These are phyloP conservation scores for Heterotilapia buettikoferi DNA, from an alignment of 2,113 vertebrate genomes.

Conservation along the genomic window DNA sequence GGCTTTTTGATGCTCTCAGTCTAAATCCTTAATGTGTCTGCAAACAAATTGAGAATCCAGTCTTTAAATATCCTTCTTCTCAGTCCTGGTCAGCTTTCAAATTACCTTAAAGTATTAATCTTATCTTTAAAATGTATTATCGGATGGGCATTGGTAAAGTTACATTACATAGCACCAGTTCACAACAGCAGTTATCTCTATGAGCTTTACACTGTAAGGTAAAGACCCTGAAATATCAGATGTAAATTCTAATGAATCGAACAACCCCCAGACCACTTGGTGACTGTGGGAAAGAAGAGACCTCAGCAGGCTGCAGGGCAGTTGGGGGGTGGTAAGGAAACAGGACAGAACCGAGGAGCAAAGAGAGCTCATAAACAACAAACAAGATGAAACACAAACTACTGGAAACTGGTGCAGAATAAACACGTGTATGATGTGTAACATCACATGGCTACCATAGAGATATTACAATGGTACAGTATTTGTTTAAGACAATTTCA, in stretches of 20 bases:
- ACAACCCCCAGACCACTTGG: background rate
- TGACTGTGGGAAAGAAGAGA: background rate
- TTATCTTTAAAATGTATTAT: background rate
- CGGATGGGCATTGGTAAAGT: background rate
- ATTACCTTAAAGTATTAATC: background rate
- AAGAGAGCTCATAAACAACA: background rate
- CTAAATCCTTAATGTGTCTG: slow-evolving; percentile 38
- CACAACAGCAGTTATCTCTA: background rate
- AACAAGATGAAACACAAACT: background rate
- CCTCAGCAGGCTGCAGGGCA: background rate
- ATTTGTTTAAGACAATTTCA: background rate
- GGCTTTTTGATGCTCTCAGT: slow-evolving; percentile 18
- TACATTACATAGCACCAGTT: background rate
- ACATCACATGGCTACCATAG: background rate
- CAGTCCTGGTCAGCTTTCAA: background rate
- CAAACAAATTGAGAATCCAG: slow-evolving; percentile 3
- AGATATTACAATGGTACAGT: background rate
- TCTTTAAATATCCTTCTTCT: background rate
- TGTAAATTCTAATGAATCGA: background rate
- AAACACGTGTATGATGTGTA: background rate
- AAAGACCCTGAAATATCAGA: background rate
- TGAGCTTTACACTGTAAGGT: background rate
- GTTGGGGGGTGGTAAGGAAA: background rate
- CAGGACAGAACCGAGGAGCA: background rate
- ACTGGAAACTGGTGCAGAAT: rapidly evolving